These are phyloP conservation scores for Lasaia peninsularis DNA, from an alignment of 1,140 invertebrate genomes.

Conservation along the genomic window DNA sequence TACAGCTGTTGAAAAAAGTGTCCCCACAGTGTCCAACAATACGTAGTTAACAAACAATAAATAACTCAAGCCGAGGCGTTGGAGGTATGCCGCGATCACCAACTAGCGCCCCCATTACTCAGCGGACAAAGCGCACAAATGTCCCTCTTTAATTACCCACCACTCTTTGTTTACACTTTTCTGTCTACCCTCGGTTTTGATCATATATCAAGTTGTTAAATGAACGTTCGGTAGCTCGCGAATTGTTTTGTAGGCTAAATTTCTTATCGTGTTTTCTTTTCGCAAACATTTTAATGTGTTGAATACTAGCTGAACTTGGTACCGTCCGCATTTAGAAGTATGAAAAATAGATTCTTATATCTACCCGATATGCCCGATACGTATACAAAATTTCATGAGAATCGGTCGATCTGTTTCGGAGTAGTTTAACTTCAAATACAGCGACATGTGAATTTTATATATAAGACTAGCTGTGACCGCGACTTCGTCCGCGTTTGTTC, in stretches of 20 bases:
- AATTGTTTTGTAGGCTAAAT: not conserved
- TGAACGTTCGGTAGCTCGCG: not conserved
- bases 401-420: no score
- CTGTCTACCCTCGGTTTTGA: constrained; percentile 15
- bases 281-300: no score
- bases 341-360: not conserved
- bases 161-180: constrained; percentile 17
- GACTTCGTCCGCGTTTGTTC: no score
- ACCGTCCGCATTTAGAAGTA: no score
- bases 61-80: not conserved
- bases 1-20: not conserved
- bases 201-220: constrained; percentile 20
- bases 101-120: constrained; percentile 11
- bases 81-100: not conserved
- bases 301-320: no score
- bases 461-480: no score
- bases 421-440: no score
- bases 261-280: not conserved
- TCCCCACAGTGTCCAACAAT: not conserved
- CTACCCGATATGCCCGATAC: not conserved
- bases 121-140: constrained; percentile 1
- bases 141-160: constrained; percentile 19
- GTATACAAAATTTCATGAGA: no score
- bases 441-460: no score
- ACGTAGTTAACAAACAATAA: not conserved